Evolutionary conservation across 2,113 vertebrate species (phyloP).

Genomic region (Agelaius phoeniceus): DNA sequence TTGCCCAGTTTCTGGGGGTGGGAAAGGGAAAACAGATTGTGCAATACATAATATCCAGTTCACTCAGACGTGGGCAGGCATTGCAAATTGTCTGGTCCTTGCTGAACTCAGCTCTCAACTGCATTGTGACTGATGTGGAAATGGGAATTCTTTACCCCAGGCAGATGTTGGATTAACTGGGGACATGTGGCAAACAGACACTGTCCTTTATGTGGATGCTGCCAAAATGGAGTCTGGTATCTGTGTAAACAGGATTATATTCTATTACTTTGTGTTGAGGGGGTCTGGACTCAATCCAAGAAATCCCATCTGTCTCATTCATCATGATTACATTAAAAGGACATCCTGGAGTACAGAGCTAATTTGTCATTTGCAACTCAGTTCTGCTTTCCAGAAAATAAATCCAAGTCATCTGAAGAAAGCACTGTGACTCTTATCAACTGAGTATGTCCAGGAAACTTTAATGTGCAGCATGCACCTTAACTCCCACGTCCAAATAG

Average conservation of each 20-base stretch:
- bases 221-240: background rate
- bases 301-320: conserved; percentile 40
- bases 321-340: conserved; percentile 16
- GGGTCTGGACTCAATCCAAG: background rate
- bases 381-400: conserved; percentile 5
- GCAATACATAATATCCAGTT: background rate
- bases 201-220: background rate
- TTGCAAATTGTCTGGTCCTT: background rate
- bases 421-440: background rate
- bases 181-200: background rate
- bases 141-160: background rate
- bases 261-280: background rate
- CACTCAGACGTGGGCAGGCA: background rate
- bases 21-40: background rate
- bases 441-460: background rate
- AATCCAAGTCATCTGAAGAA: background rate
- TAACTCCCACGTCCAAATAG: background rate
- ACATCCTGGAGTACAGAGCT: background rate
- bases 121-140: background rate
- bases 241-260: conserved; percentile 8
- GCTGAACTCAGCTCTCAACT: background rate
- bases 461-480: background rate
- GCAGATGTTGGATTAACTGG: background rate
- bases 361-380: conserved; percentile 20
- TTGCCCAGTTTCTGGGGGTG: background rate